Percentiles rank a stretch among this genome's conserved stretches.
Conservation (phyloP, 2,888 invertebrate genomes). For the Tetrapedia diversipes region DNA sequence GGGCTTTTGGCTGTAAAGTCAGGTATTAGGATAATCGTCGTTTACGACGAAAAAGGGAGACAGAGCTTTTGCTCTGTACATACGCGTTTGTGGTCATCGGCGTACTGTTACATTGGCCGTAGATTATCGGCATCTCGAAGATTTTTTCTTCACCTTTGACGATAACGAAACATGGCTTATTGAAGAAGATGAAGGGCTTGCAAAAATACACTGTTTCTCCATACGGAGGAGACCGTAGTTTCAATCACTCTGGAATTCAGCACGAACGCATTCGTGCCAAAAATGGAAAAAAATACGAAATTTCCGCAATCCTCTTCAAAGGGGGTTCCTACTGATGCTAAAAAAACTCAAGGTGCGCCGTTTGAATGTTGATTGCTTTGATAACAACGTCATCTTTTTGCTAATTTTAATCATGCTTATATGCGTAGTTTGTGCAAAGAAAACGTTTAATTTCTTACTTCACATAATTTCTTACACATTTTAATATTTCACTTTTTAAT, state of each 20-base stretch:
- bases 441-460: background rate
- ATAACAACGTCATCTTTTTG: constrained; percentile 40
- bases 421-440: constrained; percentile 6
- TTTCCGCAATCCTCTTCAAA: constrained; percentile 89
- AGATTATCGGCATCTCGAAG: constrained; percentile 67
- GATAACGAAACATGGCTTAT: constrained; percentile 89
- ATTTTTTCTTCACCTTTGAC: constrained; percentile 72
- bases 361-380: constrained; percentile 29
- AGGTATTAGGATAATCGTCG: constrained; percentile 85
- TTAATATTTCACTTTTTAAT: background rate
- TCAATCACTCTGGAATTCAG: constrained; percentile 84
- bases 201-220: constrained; percentile 88
- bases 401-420: constrained; percentile 22
- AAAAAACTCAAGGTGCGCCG: constrained; percentile 88
- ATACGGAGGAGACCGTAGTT: constrained; percentile 86
- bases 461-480: background rate
- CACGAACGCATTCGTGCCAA: constrained; percentile 85
- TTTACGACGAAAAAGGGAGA: constrained; percentile 87
- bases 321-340: constrained; percentile 89
- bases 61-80: constrained; percentile 69
- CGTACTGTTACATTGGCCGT: constrained; percentile 46
- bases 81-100: constrained; percentile 44
- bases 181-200: constrained; percentile 89
- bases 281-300: constrained; percentile 91
- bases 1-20: constrained; percentile 79